Percentiles rank a stretch among this genome's conserved stretches.
phyloP scores from a whole-genome alignment of 2,888 invertebrate species.

The Sericinus montela region DNA sequence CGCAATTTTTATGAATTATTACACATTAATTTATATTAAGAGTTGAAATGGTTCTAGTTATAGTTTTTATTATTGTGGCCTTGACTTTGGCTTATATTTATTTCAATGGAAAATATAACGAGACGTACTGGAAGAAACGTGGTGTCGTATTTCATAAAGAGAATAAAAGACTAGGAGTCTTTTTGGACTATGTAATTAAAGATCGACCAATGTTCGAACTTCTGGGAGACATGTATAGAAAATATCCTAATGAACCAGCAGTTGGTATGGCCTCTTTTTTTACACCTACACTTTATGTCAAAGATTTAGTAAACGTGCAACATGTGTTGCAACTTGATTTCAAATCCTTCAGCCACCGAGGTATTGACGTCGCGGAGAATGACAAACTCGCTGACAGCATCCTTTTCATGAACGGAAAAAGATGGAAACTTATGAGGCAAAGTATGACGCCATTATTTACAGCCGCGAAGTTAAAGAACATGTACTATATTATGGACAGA shows the following conservation, averaged over 20 bases:
- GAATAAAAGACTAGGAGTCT: constrained; percentile 36
- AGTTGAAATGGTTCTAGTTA: neutral
- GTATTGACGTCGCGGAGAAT: constrained; percentile 30
- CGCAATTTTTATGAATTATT: neutral
- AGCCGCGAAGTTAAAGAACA: constrained; percentile 49
- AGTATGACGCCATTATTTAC: constrained; percentile 57
- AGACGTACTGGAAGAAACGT: constrained; percentile 44
- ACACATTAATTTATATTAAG: neutral
- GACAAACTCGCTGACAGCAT: constrained; percentile 44
- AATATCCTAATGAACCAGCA: constrained; percentile 39
- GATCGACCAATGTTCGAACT: constrained; percentile 38
- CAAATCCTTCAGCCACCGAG: constrained; percentile 43
- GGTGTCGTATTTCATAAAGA: constrained; percentile 37
- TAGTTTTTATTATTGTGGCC: neutral
- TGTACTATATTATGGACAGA: constrained; percentile 55
- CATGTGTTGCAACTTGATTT: constrained; percentile 31
- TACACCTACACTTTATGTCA: constrained; percentile 26
- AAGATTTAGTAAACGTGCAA: constrained; percentile 23
- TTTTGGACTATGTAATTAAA: constrained; percentile 36
- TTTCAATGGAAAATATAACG: constrained; percentile 29
- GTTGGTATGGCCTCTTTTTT: constrained; percentile 35
- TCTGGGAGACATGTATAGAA: constrained; percentile 37
- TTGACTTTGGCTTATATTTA: neutral
- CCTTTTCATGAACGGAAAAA: constrained; percentile 38
- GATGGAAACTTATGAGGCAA: constrained; percentile 58